These are phyloP conservation scores for Chiridota heheva DNA, from an alignment of 35 echinoderm and acorn worm species.

Conservation along the genomic window DNA sequence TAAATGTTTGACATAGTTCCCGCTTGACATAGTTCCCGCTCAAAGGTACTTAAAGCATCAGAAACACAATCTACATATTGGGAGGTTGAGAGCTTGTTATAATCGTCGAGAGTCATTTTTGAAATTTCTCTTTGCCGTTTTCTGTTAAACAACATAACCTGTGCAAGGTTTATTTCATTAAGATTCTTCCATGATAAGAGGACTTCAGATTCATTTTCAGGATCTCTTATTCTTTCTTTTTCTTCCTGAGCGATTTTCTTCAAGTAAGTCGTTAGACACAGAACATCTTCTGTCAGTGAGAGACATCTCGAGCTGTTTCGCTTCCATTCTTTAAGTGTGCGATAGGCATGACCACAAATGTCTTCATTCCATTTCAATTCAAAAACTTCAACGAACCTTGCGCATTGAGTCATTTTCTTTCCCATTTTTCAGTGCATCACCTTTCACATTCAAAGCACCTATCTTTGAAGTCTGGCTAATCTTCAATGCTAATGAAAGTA, in stretches of 20 bases:
- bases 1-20: constrained; percentile 26
- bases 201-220: not conserved
- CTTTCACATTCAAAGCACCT: constrained; percentile 57
- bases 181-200: not conserved
- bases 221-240: not conserved
- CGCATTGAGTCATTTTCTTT: constrained; percentile 22
- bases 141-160: constrained; percentile 69
- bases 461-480: constrained; percentile 55
- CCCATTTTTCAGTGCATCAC: constrained; percentile 42
- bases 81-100: constrained; percentile 2
- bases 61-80: constrained; percentile 28
- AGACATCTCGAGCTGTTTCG: constrained; percentile 50
- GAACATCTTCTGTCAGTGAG: constrained; percentile 50
- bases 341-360: constrained; percentile 36
- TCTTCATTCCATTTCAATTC: constrained; percentile 52
- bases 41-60: constrained; percentile 37
- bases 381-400: constrained; percentile 44
- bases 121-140: constrained; percentile 57
- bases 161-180: constrained; percentile 10
- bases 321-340: constrained; percentile 40
- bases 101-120: constrained; percentile 62
- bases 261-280: constrained; percentile 20
- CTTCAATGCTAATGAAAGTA: constrained; percentile 60
- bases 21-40: constrained; percentile 56
- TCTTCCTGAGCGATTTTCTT: not conserved